A percentile compares a stretch with the other conserved stretches of the same genome.
These are phyloP conservation scores for Lagopus leucura DNA, from an alignment of 2,113 vertebrate species.

Conservation along the genomic window DNA sequence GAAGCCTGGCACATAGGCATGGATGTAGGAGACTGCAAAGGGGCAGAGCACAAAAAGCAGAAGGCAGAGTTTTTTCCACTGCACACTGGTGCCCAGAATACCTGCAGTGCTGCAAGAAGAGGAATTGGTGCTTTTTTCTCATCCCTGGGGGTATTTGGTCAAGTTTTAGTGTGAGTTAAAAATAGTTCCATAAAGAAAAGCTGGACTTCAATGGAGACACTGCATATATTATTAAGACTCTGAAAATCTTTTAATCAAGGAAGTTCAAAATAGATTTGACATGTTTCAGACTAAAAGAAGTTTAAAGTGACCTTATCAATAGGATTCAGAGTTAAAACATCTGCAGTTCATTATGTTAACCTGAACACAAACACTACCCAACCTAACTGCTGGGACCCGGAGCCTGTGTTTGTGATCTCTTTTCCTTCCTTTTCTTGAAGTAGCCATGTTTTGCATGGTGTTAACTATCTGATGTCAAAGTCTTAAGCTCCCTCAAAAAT, in stretches of 20 bases:
- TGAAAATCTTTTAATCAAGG: background rate
- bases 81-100: background rate
- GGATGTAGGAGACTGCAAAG: background rate
- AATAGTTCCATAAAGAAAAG: background rate
- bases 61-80: slow-evolving; percentile 15
- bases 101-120: slow-evolving; percentile 13
- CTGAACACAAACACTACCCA: background rate
- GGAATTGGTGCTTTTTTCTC: background rate
- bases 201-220: background rate
- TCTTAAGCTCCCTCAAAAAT: background rate
- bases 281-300: background rate
- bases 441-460: background rate
- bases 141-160: background rate
- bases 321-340: background rate
- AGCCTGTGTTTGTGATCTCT: rapidly evolving
- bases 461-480: background rate
- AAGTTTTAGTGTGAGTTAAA: slow-evolving; percentile 6
- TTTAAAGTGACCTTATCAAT: background rate
- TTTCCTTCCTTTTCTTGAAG: background rate
- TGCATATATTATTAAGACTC: background rate
- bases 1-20: slow-evolving; percentile 6
- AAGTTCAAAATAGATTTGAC: background rate
- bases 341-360: background rate
- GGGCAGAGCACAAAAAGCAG: slow-evolving; percentile 35
- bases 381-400: background rate